phyloP scores from a whole-genome alignment of 2,797 vertebrate genomes.

The Pangasius sanitwongsei region DNA sequence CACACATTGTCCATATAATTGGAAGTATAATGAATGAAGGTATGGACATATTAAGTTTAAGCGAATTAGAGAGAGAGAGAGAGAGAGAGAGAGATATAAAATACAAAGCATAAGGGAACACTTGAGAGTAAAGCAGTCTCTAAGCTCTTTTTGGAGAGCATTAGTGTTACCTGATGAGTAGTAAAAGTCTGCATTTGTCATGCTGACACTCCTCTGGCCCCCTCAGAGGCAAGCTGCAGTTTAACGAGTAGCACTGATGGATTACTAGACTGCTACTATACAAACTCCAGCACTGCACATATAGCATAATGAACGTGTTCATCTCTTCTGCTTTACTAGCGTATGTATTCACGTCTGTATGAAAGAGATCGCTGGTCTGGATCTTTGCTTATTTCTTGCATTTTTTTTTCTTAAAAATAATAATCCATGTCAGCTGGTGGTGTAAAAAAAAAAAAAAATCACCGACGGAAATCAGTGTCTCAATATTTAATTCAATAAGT shows the following conservation, averaged over 20 bases:
- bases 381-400: not conserved
- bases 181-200: conserved; percentile 60
- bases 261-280: conserved; percentile 49
- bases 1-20: conserved; percentile 18
- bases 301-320: conserved; percentile 9
- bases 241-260: conserved; percentile 58
- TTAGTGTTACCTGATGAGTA: conserved; percentile 59
- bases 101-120: conserved; percentile 36
- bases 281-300: conserved; percentile 36
- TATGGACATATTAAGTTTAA: conserved; percentile 11
- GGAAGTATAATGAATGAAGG: conserved; percentile 32
- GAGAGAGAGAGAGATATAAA: not conserved
- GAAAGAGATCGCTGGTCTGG: not conserved
- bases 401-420: not conserved
- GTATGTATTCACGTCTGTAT: not conserved
- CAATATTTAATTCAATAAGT: not conserved
- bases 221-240: conserved; percentile 56
- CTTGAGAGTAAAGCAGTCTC: conserved; percentile 51
- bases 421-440: not conserved
- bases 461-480: not conserved
- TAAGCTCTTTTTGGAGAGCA: conserved; percentile 59
- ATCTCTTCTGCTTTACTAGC: not conserved
- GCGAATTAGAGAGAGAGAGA: conserved; percentile 18
- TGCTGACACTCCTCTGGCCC: conserved; percentile 55
- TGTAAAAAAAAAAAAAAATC: not conserved